Base-by-base conservation (phyloP, 2,888 invertebrate species). In the Eugnorisma glareosa region DNA sequence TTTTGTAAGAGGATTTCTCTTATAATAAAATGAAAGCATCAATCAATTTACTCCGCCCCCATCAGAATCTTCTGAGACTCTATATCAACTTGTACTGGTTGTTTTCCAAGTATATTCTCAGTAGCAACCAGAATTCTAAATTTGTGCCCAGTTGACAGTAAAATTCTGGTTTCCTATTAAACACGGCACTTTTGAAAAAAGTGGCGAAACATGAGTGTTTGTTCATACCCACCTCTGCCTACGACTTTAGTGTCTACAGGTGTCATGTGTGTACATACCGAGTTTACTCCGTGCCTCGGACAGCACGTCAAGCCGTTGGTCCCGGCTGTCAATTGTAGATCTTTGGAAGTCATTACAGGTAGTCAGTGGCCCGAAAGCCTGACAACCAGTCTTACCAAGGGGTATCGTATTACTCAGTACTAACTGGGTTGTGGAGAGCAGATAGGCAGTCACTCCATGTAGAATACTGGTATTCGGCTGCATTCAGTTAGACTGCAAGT, bases 11-110 rank as follows among this genome's bases (percentile, higher is more conserved):
- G 40, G 48, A 43, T 43, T 63, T 54, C 24, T 63, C 73, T 63
- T 63, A 54, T 54, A 54, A 54, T 79, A 18, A 59, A 45, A 75
- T 59, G 35, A 77, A 35, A 79, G 24, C 24, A 79, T 71, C 71
- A 51, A 77, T 77, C 51, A 51, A 51, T 79, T 35, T 51, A 8
- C 45, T 4, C 72, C 43, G 40, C 28, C 51, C 28, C 51, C 48
- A 21, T 59, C 15, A 31, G 40, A 57, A 54, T 40, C 37, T 21
- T 1, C 6, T 18, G 28, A 35, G 3, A 61, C 3, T 18, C 31
- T 7, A 45, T 61, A 40, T 70, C 31, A 31, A 63, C 43, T 43
- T 10, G 63, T 18, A 61, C 21, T 7, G 15, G 11, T 24, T 31
- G 1, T 11, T n/a, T 77, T 77, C 2, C 11, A 24, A 43, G 31